Evolutionary conservation across 1,140 invertebrate genomes (phyloP).

Genomic region (Zaprionus lachaisei): DNA sequence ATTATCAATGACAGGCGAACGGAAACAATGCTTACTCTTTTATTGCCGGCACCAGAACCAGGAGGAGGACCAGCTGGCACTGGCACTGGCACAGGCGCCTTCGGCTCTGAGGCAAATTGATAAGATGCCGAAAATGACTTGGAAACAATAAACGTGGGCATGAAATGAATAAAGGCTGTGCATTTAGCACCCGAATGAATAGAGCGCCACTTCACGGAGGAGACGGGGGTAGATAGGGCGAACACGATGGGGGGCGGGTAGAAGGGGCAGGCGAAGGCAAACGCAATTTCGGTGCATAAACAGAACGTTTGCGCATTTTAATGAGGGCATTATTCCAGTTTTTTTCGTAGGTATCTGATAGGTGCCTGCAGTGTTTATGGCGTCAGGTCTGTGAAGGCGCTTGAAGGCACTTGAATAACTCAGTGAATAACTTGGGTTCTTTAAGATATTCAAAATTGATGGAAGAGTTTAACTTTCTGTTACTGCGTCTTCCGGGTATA

Average conservation of each 20-base stretch:
- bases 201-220: slow-evolving; percentile 25
- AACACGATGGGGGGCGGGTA: slow-evolving; percentile 10
- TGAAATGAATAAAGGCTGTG: slow-evolving; percentile 66
- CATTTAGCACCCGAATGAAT: slow-evolving; percentile 57
- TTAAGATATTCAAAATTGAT: background rate
- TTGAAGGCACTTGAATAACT: background rate
- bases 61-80: background rate
- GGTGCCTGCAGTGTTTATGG: slow-evolving; percentile 17
- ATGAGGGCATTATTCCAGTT: slow-evolving; percentile 53
- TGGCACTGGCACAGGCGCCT: slow-evolving; percentile 24
- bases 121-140: slow-evolving; percentile 80
- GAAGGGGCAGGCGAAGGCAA: slow-evolving; percentile 14
- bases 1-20: slow-evolving; percentile 72
- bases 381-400: background rate
- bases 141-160: slow-evolving; percentile 81
- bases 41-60: slow-evolving; percentile 51
- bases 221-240: background rate
- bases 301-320: slow-evolving; percentile 77
- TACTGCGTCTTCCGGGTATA: too few relatives aligned
- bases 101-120: slow-evolving; percentile 77
- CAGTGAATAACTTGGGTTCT: background rate
- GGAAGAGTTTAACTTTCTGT: background rate
- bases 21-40: slow-evolving; percentile 80
- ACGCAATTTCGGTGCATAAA: slow-evolving; percentile 68
- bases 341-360: slow-evolving; percentile 8